Percentiles rank a stretch among this genome's conserved stretches.
Conservation (phyloP, 2,797 vertebrate genomes). For the Rhabdophis nuchalis region DNA sequence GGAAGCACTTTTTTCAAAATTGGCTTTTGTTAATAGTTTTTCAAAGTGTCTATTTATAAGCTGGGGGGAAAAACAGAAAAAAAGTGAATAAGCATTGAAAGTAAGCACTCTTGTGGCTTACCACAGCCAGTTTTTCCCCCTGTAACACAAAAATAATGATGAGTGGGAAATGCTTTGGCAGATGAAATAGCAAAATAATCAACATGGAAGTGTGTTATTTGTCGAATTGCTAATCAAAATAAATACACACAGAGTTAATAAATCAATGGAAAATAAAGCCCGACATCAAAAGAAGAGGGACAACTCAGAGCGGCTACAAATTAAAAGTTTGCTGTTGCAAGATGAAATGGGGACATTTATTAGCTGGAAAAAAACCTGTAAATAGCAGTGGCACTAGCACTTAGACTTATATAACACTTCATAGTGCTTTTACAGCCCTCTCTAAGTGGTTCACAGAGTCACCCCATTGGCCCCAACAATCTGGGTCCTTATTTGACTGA, state of each 20-base stretch:
- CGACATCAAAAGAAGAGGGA: neutral
- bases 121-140: neutral
- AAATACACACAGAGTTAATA: neutral
- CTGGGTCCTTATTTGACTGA: too few species aligned
- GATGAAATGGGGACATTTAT: neutral
- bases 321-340: neutral
- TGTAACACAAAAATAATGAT: neutral
- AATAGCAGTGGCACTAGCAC: too few species aligned
- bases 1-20: neutral
- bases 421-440: too few species aligned
- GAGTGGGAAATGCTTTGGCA: neutral
- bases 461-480: too few species aligned
- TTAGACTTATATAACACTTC: too few species aligned
- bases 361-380: neutral
- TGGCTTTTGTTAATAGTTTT: conserved; percentile 4
- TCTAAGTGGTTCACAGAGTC: too few species aligned
- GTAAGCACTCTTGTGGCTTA: neutral
- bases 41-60: neutral
- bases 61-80: neutral
- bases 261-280: neutral
- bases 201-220: neutral
- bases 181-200: neutral
- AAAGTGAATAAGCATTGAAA: neutral
- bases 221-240: neutral
- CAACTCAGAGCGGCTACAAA: neutral